A percentile compares a stretch with the other conserved stretches of the same genome.
Conservation (phyloP, 2,888 invertebrate species). For the Morpho helenor region DNA sequence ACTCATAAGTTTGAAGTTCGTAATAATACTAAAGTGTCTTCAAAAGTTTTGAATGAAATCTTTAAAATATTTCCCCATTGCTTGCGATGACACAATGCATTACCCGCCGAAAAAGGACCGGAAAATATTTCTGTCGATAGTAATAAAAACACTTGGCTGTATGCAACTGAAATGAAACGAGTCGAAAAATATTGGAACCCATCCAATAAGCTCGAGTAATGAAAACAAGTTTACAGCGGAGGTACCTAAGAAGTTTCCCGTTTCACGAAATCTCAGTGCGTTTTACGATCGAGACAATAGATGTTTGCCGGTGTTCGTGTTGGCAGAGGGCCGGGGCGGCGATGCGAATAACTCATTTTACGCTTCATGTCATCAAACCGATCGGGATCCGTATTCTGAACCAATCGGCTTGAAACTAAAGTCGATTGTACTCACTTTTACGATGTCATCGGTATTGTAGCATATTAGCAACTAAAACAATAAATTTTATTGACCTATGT, state of each 20-base stretch:
- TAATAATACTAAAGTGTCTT: too few species aligned
- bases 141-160: constrained; percentile 50
- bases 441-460: neutral
- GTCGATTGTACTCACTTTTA: constrained; percentile 31
- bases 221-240: constrained; percentile 65
- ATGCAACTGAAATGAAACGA: constrained; percentile 61
- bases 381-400: constrained; percentile 48
- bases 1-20: too few species aligned
- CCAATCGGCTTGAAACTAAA: constrained; percentile 47
- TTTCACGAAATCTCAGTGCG: constrained; percentile 66
- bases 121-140: constrained; percentile 50
- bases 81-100: constrained; percentile 25
- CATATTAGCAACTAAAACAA: neutral
- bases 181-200: constrained; percentile 70
- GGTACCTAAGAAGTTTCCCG: constrained; percentile 61
- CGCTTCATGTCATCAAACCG: constrained; percentile 60
- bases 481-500: neutral
- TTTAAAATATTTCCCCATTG: neutral
- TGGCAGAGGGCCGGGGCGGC: constrained; percentile 62
- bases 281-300: constrained; percentile 66
- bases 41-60: too few species aligned
- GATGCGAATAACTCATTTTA: constrained; percentile 73
- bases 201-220: constrained; percentile 73
- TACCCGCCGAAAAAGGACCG: constrained; percentile 31
- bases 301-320: constrained; percentile 56